Conservation (phyloP, 1,140 invertebrate genomes). For the Melipona quadrifasciata region DNA sequence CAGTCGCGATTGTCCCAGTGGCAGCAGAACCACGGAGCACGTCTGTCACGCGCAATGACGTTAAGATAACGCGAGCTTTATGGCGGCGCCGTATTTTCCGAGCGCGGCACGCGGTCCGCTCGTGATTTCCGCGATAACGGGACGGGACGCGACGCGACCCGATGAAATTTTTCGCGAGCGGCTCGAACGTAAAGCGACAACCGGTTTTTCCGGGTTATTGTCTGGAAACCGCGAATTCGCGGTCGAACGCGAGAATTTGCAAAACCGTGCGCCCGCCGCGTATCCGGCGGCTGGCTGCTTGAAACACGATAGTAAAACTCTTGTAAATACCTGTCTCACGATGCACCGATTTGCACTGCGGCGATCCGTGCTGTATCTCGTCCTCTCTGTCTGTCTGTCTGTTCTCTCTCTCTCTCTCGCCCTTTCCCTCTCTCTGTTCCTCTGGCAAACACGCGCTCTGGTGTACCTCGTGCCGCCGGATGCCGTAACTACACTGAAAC, state of each 20-base stretch:
- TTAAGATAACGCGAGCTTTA: slow-evolving; percentile 62
- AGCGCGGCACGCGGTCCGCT: slow-evolving; percentile 10
- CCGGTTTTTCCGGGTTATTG: neutral
- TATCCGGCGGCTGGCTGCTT: neutral
- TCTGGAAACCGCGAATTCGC: neutral
- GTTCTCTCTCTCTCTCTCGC: neutral
- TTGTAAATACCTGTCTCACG: slow-evolving; percentile 58
- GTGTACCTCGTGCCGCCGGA: slow-evolving; percentile 1
- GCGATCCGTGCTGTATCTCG: slow-evolving; percentile 36
- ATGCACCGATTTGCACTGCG: slow-evolving; percentile 57
- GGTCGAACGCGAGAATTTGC: neutral
- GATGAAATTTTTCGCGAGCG: neutral
- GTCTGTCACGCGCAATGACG: slow-evolving; percentile 69
- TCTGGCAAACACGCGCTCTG: neutral
- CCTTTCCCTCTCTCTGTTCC: neutral
- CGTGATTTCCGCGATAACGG: slow-evolving; percentile 28
- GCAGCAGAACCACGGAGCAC: slow-evolving; percentile 46
- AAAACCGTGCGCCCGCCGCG: neutral
- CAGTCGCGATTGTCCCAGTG: neutral
- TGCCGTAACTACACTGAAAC: slow-evolving; percentile 58
- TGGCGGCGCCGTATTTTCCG: slow-evolving; percentile 53
- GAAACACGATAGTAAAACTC: neutral
- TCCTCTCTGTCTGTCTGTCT: neutral
- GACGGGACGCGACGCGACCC: neutral
- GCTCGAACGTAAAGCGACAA: neutral